Evolutionary conservation across 2,797 vertebrate species (phyloP), one percentile per base, ranked within the genome.

Genomic region (Hipposideros larvatus): DNA sequence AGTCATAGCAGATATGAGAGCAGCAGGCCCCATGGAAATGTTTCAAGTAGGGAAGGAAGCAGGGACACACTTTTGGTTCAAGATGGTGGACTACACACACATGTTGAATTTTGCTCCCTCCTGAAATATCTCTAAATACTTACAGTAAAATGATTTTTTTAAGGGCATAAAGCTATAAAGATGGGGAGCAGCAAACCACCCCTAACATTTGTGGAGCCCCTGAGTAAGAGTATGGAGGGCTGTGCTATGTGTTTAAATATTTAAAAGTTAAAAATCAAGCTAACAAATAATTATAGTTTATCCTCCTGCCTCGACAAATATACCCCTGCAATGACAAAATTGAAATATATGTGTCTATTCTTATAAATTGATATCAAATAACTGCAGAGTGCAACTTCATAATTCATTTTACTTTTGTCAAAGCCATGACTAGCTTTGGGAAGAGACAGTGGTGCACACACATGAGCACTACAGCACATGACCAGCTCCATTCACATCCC

Each of bases 261-360:
- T 83, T 91, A 46, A 78, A 88, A 61, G n/a, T 78, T 73, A 59
- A 48, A 90, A 83, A 37, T 83, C 51, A 92, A 96, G 88, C 63
- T 70, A 95, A 43, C n/a, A 93, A 65, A 43, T 18, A 46, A 11
- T 51, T 87, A 37, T 11, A 75, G 71, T 53, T 43, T 88, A 61
- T 77, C 59, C 14, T 93, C 41, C 63, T 24, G 15, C 48, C 15
- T 53, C 48, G 87, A 73, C 55, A 90, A 55, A 63, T 71, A 77
- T 7, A 55, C n/a, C 22, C 41, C 68, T 19, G 5, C 14, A 85
- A 51, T 74, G 37, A 68, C 31, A 77, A 55, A n/a, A 59, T 18
- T 77, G 48, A 51, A 53, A 48, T 48, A 2, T 53, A 31, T n/a
- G 19, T 74, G 8, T 41, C 15, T 51, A n/a, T 31, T 31, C 41